These are phyloP conservation scores for Nymphalis urticae DNA, from an alignment of 2,888 invertebrate genomes.

Conservation along the genomic window DNA sequence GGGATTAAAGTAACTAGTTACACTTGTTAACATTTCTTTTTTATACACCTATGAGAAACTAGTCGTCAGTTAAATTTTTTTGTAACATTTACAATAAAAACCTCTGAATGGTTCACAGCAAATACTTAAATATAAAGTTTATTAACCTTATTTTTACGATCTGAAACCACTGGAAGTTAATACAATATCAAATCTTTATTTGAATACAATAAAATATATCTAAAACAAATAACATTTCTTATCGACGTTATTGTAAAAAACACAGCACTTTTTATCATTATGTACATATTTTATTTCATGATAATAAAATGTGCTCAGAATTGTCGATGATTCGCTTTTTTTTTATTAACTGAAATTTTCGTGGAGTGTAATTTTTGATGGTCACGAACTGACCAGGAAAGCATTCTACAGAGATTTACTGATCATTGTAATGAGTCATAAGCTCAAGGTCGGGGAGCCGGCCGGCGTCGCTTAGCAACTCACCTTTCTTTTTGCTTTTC, in stretches of 20 bases:
- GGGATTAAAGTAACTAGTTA: conserved; percentile 35
- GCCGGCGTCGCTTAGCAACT: conserved; percentile 71
- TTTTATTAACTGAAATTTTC: background rate
- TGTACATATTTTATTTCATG: background rate
- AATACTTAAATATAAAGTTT: too few relatives aligned
- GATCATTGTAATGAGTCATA: conserved; percentile 47
- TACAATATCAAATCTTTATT: background rate
- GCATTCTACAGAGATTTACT: conserved; percentile 4
- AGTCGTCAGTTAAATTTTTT: background rate
- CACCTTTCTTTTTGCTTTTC: conserved; percentile 52
- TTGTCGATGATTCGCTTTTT: background rate
- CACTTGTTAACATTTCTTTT: conserved; percentile 26
- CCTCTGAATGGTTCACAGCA: too few relatives aligned
- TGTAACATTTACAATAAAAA: too few relatives aligned
- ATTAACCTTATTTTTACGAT: too few relatives aligned
- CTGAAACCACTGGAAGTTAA: too few relatives aligned
- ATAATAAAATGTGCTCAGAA: background rate
- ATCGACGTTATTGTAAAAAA: background rate
- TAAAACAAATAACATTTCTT: background rate
- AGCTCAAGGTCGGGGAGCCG: conserved; percentile 68
- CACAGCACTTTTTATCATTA: background rate
- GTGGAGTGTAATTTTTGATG: conserved; percentile 1
- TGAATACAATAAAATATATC: background rate
- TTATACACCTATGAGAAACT: conserved; percentile 14
- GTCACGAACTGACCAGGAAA: conserved; percentile 46